Evolutionary conservation across 2,888 invertebrate genomes (phyloP).

Genomic region (Zonitis immaculata): DNA sequence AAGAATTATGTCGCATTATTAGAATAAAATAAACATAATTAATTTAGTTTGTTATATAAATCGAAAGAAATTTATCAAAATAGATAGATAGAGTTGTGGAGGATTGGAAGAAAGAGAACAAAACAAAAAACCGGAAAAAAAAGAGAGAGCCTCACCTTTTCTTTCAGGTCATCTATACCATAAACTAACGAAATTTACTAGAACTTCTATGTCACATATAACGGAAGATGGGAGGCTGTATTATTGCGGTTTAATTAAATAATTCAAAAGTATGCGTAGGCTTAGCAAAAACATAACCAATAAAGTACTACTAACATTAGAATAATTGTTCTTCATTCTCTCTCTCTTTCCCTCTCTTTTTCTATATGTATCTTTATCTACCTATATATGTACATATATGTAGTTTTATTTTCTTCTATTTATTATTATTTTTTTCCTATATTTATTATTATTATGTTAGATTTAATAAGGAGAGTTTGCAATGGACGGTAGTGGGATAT

Average conservation of each 20-base stretch:
- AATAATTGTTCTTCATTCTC: conserved; percentile 1
- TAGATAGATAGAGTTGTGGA: no score
- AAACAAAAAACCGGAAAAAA: no score
- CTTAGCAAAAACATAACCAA: not conserved
- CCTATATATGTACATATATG: no score
- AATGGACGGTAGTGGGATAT: not conserved
- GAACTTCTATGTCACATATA: conserved; percentile 14
- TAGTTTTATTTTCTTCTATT: no score
- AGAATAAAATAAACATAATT: no score
- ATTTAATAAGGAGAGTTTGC: not conserved
- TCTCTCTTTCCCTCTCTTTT: no score
- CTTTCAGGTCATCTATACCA: conserved; percentile 1
- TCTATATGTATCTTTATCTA: no score
- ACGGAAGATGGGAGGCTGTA: conserved; percentile 16
- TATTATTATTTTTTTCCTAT: no score
- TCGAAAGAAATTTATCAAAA: no score
- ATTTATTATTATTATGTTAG: not conserved
- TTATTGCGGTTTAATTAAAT: conserved; percentile 12
- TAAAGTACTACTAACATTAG: not conserved
- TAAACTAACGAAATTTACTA: conserved; percentile 11
- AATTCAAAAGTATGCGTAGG: conserved; percentile 14
- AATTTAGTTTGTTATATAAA: no score
- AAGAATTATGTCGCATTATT: no score
- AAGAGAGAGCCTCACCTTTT: not conserved
- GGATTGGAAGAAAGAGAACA: no score